Percentiles rank a stretch among this genome's conserved stretches.
Conservation (phyloP, 2,113 vertebrate species). For the Plectropomus leopardus region DNA sequence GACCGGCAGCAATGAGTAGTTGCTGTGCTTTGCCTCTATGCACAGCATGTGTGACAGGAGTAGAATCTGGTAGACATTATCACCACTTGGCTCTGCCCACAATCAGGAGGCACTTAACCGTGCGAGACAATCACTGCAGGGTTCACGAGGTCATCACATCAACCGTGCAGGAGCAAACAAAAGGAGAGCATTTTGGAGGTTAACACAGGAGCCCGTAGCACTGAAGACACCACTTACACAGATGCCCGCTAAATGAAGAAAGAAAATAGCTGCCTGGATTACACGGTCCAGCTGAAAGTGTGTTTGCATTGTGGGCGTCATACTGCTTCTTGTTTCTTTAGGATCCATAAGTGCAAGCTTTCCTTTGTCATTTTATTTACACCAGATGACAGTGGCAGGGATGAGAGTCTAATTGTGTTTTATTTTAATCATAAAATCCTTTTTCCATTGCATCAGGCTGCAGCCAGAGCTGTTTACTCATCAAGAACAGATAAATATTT, state of each 20-base stretch:
- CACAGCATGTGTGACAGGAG: slow-evolving; percentile 40
- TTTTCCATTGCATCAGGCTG: slow-evolving; percentile 5
- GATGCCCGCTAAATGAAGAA: slow-evolving; percentile 40
- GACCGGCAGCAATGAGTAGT: slow-evolving; percentile 19
- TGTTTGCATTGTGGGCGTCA: slow-evolving; percentile 66
- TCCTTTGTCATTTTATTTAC: slow-evolving; percentile 21
- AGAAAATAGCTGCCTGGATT: slow-evolving; percentile 72
- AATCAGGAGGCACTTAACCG: slow-evolving; percentile 76
- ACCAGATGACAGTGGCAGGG: neutral
- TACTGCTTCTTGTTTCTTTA: slow-evolving; percentile 41
- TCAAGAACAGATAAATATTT: neutral
- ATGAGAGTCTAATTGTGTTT: neutral
- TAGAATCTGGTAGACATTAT: slow-evolving; percentile 79
- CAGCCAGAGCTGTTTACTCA: neutral
- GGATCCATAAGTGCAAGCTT: slow-evolving; percentile 27
- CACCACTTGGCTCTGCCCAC: slow-evolving; percentile 62
- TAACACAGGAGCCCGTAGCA: slow-evolving; percentile 53
- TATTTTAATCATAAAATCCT: neutral
- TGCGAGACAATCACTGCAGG: slow-evolving; percentile 62
- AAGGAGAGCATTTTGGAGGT: slow-evolving; percentile 59
- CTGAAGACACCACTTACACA: slow-evolving; percentile 61
- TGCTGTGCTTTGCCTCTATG: slow-evolving; percentile 20
- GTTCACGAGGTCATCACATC: slow-evolving; percentile 71
- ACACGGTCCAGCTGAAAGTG: slow-evolving; percentile 59
- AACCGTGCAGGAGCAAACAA: slow-evolving; percentile 74